Evolutionary conservation across 2,113 vertebrate genomes (phyloP), one percentile per base, ranked within the genome.

Genomic region (Microtus ochrogaster): DNA sequence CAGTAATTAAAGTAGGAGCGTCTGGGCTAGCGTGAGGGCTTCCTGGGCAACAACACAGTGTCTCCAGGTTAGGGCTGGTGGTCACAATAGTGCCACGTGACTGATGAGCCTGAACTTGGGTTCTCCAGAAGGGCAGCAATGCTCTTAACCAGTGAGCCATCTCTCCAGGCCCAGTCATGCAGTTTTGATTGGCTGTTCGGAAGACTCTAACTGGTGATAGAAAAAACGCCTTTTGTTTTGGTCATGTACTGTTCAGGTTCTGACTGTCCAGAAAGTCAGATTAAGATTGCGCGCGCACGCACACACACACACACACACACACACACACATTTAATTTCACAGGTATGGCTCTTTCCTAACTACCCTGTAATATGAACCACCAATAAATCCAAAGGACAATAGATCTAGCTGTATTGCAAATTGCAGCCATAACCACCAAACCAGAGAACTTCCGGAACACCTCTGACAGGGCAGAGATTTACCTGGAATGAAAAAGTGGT

Each of bases 401-500:
- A 87, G 58, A 28, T 44, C 55, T 63, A 77, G 24, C 72, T 74
- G 65, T 52, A 87, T 30, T 79, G 47, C 55, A 33, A 82, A 33
- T 41, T 89, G 73, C 39, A 91, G n/a, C 47, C 28, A 28, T 36
- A 73, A 77, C 24, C 70, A 84, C 61, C 16, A 58, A 41, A 39
- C 36, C 55, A 17, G 13, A 94, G 70, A 72, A 72, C 70, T 91
- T 96, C 76, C 44, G 52, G 72, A 92, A 76, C 74, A 39, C 73
- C 63, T 90, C 76, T 30, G 17, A 47, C 22, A 11, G 39, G 13
- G 44, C 44, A n/a, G 63, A 76, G 26, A 92, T 74, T 94, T 44
- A 84, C 44, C 39, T 81, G 72, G 66, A 49, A 89, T 90, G 84
- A 95, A 97, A 94, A 88, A 30, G 17, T 58, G 11, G n/a, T 52